Conservation (phyloP, 2,888 invertebrate genomes). For the Neelides folsomi region DNA sequence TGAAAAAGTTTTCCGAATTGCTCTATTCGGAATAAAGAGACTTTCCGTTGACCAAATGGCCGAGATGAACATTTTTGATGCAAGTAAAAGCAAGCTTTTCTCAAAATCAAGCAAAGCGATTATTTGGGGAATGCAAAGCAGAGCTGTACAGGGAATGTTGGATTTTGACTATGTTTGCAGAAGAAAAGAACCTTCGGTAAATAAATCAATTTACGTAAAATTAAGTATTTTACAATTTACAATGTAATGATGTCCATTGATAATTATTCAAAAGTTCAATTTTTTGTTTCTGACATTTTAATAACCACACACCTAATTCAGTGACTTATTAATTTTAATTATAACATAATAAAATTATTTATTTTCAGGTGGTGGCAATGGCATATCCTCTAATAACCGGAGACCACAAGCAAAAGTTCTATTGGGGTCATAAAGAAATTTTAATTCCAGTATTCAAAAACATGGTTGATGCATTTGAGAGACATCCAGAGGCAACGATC, state of each 20-base stretch:
- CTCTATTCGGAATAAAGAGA: conserved; percentile 37
- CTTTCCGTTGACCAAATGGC: too few species aligned
- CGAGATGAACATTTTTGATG: too few species aligned
- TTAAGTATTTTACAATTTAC: too few species aligned
- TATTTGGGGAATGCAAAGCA: conserved; percentile 48
- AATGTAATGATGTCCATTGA: too few species aligned
- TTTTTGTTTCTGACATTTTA: too few species aligned
- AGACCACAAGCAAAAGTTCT: conserved; percentile 50
- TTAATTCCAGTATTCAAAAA: conserved; percentile 46
- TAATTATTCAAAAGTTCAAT: too few species aligned
- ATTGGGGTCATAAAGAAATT: conserved; percentile 49
- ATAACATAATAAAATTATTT: too few species aligned
- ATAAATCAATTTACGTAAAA: too few species aligned
- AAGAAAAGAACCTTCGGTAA: conserved; percentile 38
- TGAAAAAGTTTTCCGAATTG: conserved; percentile 14
- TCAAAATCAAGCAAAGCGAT: conserved; percentile 37
- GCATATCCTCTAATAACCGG: conserved; percentile 39
- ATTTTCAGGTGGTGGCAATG: conserved; percentile 41
- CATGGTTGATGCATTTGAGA: conserved; percentile 45
- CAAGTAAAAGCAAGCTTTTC: conserved; percentile 20
- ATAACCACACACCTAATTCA: too few species aligned
- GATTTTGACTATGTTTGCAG: conserved; percentile 50
- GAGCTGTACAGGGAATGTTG: conserved; percentile 47
- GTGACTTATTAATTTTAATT: too few species aligned
- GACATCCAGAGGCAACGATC: conserved; percentile 46